Percentiles rank a stretch among this genome's conserved stretches.
Conservation (phyloP, 2,888 invertebrate genomes). For the Pammene aurita region DNA sequence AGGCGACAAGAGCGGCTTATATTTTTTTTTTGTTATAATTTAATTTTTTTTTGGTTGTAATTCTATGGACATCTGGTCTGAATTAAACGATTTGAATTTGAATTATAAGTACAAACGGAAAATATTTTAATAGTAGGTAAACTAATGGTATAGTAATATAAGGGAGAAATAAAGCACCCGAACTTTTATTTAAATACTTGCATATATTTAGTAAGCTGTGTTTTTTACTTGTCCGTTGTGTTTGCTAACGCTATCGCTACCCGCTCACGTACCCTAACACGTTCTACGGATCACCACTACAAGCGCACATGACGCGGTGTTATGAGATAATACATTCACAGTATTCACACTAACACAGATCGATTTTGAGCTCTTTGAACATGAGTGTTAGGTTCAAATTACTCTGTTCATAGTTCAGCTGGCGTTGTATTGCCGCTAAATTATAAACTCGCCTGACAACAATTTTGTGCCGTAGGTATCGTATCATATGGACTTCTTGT, state of each 20-base stretch:
- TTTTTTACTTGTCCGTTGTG: not conserved
- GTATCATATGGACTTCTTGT: no score
- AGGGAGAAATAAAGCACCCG: no score
- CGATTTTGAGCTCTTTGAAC: not conserved
- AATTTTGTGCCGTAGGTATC: not conserved
- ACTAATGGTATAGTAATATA: no score
- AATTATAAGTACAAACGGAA: no score
- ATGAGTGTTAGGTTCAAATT: not conserved
- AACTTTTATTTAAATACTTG: no score
- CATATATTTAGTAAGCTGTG: not conserved
- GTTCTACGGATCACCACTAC: not conserved
- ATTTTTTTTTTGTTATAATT: no score
- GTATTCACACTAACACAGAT: not conserved
- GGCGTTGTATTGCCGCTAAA: not conserved
- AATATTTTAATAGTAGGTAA: no score
- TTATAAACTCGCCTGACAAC: not conserved
- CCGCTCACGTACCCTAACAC: not conserved
- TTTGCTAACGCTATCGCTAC: conserved; percentile 1
- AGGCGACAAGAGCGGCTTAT: no score
- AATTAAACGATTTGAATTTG: no score
- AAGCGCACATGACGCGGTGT: not conserved
- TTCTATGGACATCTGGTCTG: no score
- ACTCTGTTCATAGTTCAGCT: not conserved
- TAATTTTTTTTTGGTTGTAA: no score
- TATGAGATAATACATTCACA: not conserved